A percentile compares a stretch with the other conserved stretches of the same genome.
Conservation (phyloP, 2,888 invertebrate genomes). For the Callyntrura sp. region DNA sequence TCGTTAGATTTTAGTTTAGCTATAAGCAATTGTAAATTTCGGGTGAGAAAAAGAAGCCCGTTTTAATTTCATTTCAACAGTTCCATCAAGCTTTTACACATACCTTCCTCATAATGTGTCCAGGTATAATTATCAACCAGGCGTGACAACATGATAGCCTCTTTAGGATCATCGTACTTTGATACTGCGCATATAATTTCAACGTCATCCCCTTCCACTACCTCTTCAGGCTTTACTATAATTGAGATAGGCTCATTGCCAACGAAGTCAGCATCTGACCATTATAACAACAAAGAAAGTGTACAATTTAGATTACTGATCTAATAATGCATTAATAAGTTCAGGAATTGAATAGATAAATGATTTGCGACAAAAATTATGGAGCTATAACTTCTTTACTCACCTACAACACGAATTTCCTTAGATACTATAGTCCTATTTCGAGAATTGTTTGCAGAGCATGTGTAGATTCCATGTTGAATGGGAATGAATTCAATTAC, state of each 20-base stretch:
- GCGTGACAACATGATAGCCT: conserved; percentile 86
- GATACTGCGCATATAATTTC: conserved; percentile 88
- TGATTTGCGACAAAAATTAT: not conserved
- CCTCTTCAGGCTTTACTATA: conserved; percentile 80
- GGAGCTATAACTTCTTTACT: not conserved
- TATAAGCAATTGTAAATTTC: too few relatives aligned
- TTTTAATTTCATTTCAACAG: too few relatives aligned
- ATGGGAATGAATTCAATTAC: conserved; percentile 78
- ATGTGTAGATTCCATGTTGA: conserved; percentile 85
- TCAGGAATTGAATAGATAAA: too few relatives aligned
- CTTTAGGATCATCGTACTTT: conserved; percentile 86
- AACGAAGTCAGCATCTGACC: conserved; percentile 84
- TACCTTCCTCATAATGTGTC: too few relatives aligned
- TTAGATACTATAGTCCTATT: conserved; percentile 84
- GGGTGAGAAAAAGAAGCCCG: too few relatives aligned
- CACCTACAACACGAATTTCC: conserved; percentile 70
- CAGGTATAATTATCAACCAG: not conserved
- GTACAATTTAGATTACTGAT: not conserved
- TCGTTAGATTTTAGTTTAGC: too few relatives aligned
- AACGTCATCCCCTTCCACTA: conserved; percentile 87
- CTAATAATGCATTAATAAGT: not conserved
- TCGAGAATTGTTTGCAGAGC: conserved; percentile 85
- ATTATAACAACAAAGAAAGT: not conserved
- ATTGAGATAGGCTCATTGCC: conserved; percentile 86
- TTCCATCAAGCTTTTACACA: too few relatives aligned